Conservation (phyloP, 2,113 vertebrate genomes). For the Calypte anna region DNA sequence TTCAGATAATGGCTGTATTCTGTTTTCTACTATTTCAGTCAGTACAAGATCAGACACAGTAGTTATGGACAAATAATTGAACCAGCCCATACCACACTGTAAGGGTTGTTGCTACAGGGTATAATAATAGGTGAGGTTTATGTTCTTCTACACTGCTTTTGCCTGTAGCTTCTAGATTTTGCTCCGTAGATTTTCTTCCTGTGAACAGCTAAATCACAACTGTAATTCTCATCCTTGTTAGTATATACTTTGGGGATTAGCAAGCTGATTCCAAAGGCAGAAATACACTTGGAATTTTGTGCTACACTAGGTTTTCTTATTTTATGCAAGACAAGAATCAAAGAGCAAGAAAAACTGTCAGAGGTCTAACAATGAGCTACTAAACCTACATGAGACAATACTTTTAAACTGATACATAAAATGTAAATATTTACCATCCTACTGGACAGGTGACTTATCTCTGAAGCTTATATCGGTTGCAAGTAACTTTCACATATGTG, state of each 20-base stretch:
- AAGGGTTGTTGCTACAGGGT: neutral
- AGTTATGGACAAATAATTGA: neutral
- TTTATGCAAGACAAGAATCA: slow-evolving; percentile 32
- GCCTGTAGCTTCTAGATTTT: neutral
- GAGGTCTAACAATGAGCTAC: slow-evolving; percentile 51
- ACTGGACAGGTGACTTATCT: slow-evolving; percentile 26
- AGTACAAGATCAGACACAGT: neutral
- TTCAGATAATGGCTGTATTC: neutral
- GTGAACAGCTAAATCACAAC: neutral
- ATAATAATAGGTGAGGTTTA: neutral
- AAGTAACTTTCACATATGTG: slow-evolving; percentile 27
- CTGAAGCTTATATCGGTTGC: slow-evolving; percentile 28
- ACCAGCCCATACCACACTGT: neutral
- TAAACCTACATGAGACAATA: slow-evolving; percentile 65
- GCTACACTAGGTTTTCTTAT: slow-evolving; percentile 8
- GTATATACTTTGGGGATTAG: neutral
- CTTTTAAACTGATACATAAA: slow-evolving; percentile 60
- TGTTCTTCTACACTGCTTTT: neutral
- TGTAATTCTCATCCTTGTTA: neutral
- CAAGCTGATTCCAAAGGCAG: slow-evolving; percentile 39
- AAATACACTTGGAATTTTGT: slow-evolving; percentile 42
- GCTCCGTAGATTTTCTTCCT: neutral
- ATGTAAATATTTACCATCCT: slow-evolving; percentile 49
- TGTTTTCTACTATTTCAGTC: neutral
- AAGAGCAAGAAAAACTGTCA: slow-evolving; percentile 62